Percentiles rank a stretch among this genome's conserved stretches.
Evolutionary conservation across 2,888 invertebrate species (phyloP).

Genomic region (Temnothorax rugatulus): DNA sequence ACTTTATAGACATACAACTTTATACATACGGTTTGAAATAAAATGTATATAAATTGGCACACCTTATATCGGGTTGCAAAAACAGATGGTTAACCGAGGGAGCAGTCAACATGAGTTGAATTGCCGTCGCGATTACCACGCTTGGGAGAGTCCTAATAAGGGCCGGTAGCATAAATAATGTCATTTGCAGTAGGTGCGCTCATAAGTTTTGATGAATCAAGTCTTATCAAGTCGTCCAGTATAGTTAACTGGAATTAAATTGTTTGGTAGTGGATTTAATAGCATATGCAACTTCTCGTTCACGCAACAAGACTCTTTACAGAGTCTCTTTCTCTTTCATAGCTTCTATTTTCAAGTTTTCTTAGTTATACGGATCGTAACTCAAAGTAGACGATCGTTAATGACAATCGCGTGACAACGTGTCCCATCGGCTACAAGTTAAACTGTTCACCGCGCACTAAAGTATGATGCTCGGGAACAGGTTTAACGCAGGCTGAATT

Average conservation of each 20-base stretch:
- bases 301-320: background rate
- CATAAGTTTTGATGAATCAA: slow-evolving; percentile 60
- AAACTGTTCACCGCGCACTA: background rate
- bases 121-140: slow-evolving; percentile 63
- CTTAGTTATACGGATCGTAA: background rate
- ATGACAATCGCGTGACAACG: background rate
- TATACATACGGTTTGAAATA: background rate
- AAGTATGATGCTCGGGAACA: slow-evolving; percentile 57
- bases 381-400: background rate
- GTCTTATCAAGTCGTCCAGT: slow-evolving; percentile 30
- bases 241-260: background rate
- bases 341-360: background rate
- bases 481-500: slow-evolving; percentile 58
- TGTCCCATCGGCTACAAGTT: background rate
- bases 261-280: background rate
- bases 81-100: background rate
- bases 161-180: slow-evolving; percentile 68
- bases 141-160: slow-evolving; percentile 67
- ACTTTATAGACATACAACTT: background rate
- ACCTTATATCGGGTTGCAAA: background rate
- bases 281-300: background rate
- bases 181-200: slow-evolving; percentile 69
- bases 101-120: slow-evolving; percentile 57
- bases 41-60: background rate
- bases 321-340: background rate